Evolutionary conservation across 2,797 vertebrate genomes (phyloP).

Genomic region (Megalops cyprinoides): DNA sequence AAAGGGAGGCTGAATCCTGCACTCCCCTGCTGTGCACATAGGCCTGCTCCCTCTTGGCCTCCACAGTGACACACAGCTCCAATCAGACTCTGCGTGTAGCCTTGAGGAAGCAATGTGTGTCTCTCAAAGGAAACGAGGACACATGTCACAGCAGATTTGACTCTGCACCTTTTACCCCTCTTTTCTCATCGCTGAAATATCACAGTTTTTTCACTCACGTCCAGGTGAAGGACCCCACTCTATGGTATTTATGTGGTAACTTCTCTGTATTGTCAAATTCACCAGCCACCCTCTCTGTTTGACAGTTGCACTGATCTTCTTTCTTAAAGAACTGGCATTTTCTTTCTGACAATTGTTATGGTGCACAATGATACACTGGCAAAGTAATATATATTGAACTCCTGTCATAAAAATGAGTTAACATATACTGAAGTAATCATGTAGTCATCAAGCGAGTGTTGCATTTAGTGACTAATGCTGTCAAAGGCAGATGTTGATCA

Average conservation of each 20-base stretch:
- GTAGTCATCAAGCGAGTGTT: too few relatives aligned
- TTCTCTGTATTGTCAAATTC: neutral
- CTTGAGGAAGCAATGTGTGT: slow-evolving; percentile 22
- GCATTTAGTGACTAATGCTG: too few relatives aligned
- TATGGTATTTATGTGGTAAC: neutral
- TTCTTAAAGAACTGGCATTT: too few relatives aligned
- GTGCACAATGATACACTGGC: too few relatives aligned
- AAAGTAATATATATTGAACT: too few relatives aligned
- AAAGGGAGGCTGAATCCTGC: slow-evolving; percentile 15
- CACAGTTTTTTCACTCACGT: neutral
- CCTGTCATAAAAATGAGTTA: too few relatives aligned
- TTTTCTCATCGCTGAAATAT: neutral
- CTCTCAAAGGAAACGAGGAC: slow-evolving; percentile 23
- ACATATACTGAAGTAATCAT: too few relatives aligned
- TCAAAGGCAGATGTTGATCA: too few relatives aligned
- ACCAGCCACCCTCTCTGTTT: too few relatives aligned
- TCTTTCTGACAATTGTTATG: too few relatives aligned
- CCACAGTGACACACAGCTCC: slow-evolving; percentile 35
- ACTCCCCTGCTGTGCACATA: slow-evolving; percentile 29
- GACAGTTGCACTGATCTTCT: too few relatives aligned
- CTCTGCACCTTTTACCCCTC: slow-evolving; percentile 17
- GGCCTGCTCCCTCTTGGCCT: slow-evolving; percentile 40
- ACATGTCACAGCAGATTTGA: neutral
- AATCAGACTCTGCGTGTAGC: slow-evolving; percentile 37
- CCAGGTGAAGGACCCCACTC: neutral